Percentiles rank a stretch among this genome's conserved stretches.
Evolutionary conservation across 2,888 invertebrate species (phyloP).

Genomic region (Tillus elongatus): DNA sequence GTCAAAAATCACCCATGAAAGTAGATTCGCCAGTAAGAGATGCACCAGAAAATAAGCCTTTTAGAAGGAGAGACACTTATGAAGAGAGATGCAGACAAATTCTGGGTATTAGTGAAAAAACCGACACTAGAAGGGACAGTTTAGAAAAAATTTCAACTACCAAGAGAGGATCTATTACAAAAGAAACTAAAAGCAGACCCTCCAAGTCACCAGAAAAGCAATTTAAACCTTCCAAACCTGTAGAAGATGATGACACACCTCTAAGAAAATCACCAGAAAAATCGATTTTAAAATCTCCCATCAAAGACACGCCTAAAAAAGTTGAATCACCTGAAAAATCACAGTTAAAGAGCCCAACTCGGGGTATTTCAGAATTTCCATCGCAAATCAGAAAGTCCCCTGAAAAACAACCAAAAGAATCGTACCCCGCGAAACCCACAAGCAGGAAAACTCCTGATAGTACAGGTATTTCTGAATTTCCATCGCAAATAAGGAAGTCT

Average conservation of each 20-base stretch:
- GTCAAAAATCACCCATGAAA: conserved; percentile 26
- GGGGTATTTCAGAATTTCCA: conserved; percentile 12
- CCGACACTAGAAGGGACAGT: conserved; percentile 22
- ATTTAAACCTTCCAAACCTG: not conserved
- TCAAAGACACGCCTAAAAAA: too few species aligned
- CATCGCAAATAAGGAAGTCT: conserved; percentile 12
- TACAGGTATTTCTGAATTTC: not conserved
- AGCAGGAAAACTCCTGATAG: not conserved
- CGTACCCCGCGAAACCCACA: conserved; percentile 5
- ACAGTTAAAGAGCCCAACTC: not conserved
- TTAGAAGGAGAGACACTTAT: conserved; percentile 60
- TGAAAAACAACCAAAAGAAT: conserved; percentile 9
- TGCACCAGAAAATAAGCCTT: conserved; percentile 46
- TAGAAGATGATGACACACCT: not conserved
- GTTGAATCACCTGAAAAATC: conserved; percentile 15
- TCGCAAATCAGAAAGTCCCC: conserved; percentile 14
- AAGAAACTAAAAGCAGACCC: not conserved
- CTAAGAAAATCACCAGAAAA: conserved; percentile 20
- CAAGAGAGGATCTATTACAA: conserved; percentile 1
- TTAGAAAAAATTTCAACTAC: conserved; percentile 13
- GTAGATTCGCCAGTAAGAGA: conserved; percentile 24
- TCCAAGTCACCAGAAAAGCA: not conserved
- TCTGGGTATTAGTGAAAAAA: conserved; percentile 46
- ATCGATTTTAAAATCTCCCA: too few species aligned
- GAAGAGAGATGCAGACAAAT: conserved; percentile 64